These are phyloP conservation scores for Gila robusta DNA, from an alignment of 2,797 vertebrate species.

Conservation along the genomic window DNA sequence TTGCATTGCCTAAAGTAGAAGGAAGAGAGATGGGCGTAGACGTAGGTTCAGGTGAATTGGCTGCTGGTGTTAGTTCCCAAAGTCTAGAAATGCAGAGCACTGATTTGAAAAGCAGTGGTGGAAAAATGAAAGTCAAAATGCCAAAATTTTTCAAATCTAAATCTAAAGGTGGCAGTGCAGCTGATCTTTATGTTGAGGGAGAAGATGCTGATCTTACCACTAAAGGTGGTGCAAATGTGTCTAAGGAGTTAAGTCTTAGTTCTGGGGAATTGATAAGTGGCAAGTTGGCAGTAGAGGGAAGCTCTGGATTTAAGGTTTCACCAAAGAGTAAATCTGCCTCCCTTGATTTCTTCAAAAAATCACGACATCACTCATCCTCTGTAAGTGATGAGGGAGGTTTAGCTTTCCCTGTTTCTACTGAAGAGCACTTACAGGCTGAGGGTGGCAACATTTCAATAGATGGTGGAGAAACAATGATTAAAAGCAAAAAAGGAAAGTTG, in stretches of 20 bases:
- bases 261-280: slow-evolving; percentile 74
- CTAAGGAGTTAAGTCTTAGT: slow-evolving; percentile 80
- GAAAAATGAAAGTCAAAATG: slow-evolving; percentile 89
- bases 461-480: slow-evolving; percentile 76
- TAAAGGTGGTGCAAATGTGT: slow-evolving; percentile 80
- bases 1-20: slow-evolving; percentile 77
- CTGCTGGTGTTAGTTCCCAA: slow-evolving; percentile 61
- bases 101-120: slow-evolving; percentile 79
- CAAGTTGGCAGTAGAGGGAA: slow-evolving; percentile 70
- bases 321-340: slow-evolving; percentile 85
- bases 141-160: slow-evolving; percentile 92
- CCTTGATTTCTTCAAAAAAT: slow-evolving; percentile 88
- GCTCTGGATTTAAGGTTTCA: slow-evolving; percentile 74
- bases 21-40: slow-evolving; percentile 80
- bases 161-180: slow-evolving; percentile 80
- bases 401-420: slow-evolving; percentile 76
- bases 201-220: slow-evolving; percentile 74
- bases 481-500: slow-evolving; percentile 85
- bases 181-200: slow-evolving; percentile 72
- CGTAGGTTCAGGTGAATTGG: slow-evolving; percentile 75
- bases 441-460: slow-evolving; percentile 80
- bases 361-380: slow-evolving; percentile 85
- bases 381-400: slow-evolving; percentile 85
- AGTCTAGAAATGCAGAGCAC: slow-evolving; percentile 79
- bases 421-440: slow-evolving; percentile 81